Evolutionary conservation across 2,888 invertebrate genomes (phyloP).

Genomic region (Rhodophaea formosa): DNA sequence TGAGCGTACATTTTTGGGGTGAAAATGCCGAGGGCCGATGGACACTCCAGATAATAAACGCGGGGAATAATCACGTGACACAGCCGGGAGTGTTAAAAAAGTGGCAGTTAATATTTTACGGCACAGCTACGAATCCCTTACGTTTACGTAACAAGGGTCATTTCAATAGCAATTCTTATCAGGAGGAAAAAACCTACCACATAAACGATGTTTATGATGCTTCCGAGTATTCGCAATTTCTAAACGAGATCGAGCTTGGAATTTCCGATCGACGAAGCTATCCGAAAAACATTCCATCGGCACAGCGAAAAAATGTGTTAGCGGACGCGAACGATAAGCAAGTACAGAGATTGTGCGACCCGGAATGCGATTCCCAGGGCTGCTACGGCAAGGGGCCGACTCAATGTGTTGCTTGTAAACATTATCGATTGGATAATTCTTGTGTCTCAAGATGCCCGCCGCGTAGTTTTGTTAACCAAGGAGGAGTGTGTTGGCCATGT

Average conservation of each 20-base stretch:
- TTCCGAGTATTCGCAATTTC: constrained; percentile 80
- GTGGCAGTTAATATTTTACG: constrained; percentile 98
- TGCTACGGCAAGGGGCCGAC: constrained; percentile 92
- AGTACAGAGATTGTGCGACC: constrained; percentile 87
- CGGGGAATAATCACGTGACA: constrained; percentile 89
- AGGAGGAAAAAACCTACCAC: constrained; percentile 80
- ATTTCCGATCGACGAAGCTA: constrained; percentile 83
- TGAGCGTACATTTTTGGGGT: constrained; percentile 99
- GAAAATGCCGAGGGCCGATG: constrained; percentile 93
- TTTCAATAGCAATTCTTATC: constrained; percentile 70
- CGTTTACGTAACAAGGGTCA: constrained; percentile 83
- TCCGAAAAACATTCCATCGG: constrained; percentile 85
- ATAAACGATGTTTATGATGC: constrained; percentile 83
- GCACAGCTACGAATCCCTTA: constrained; percentile 93
- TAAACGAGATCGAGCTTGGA: constrained; percentile 74
- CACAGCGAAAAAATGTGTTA: constrained; percentile 81
- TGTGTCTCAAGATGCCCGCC: constrained; percentile 93
- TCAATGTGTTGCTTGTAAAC: constrained; percentile 91
- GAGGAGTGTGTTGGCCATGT: constrained; percentile 91
- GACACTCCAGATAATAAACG: constrained; percentile 89
- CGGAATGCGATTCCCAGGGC: constrained; percentile 88
- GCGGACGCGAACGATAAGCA: constrained; percentile 83
- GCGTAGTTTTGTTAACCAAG: constrained; percentile 90
- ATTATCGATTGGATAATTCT: constrained; percentile 90
- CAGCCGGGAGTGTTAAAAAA: constrained; percentile 93